Percentiles rank a stretch among this genome's conserved stretches.
Conservation (phyloP, 2,113 vertebrate species). For the Melanerpes aurifrons region DNA sequence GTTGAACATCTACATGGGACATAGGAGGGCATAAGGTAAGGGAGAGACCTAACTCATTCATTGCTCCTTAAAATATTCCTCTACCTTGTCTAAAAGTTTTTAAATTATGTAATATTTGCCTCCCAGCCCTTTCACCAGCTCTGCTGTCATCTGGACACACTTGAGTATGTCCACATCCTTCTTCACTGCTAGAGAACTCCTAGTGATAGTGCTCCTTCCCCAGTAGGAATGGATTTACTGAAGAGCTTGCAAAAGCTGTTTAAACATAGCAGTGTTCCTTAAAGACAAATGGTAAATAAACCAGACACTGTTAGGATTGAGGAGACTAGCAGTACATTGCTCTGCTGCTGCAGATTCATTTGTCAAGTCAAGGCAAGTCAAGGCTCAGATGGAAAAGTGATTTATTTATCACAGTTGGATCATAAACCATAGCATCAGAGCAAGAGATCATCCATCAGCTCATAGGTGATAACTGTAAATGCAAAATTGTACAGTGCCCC, state of each 20-base stretch:
- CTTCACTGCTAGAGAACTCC: background rate
- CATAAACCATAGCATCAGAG: background rate
- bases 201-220: background rate
- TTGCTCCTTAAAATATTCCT: background rate
- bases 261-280: background rate
- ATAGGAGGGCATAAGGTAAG: background rate
- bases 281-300: background rate
- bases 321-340: background rate
- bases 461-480: background rate
- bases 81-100: background rate
- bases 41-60: accelerated
- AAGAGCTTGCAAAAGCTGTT: background rate
- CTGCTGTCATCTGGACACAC: too few relatives aligned
- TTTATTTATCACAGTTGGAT: background rate
- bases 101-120: background rate
- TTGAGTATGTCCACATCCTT: too few relatives aligned
- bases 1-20: background rate
- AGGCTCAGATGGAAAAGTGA: background rate
- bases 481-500: background rate
- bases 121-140: too few relatives aligned
- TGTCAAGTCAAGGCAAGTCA: background rate
- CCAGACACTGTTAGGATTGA: background rate
- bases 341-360: background rate
- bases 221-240: background rate
- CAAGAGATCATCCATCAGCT: background rate